Evolutionary conservation across 2,888 invertebrate species (phyloP), one percentile per base, ranked within the genome.

Genomic region (Ethmia dodecea): DNA sequence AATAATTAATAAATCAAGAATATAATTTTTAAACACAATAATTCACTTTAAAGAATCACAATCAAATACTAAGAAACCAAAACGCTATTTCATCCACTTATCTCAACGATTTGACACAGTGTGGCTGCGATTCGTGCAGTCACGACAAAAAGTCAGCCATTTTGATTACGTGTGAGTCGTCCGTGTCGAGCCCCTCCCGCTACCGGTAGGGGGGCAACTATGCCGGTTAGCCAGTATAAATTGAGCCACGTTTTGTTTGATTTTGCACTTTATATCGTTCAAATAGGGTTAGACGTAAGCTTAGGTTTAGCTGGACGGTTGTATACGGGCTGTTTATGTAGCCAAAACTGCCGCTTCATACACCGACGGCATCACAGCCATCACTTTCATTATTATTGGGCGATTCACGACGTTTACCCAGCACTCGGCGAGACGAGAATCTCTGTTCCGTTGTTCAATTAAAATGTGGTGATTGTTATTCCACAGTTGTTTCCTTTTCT

Each of bases 311-410:
- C 20, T 61, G 60, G 70, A 45, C 45, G 47, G 61, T 60, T 59
- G 71, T 78, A 78, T 81, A 86, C 80, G 77, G 81, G 71, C 80
- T 86, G 86, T 86, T 86, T 86, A 86, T 84, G 83, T 86, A 80
- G 84, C 84, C 83, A 70, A 86, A 86, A 86, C 80, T 72, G 84
- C 70, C 83, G 80, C 80, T 86, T 86, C 83, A 86, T 86, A 84
- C 81, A 83, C 79, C 80, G 78, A 74, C 76, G 76, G 76, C 83
- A 76, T 77, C 78, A 73, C 69, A 65, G 71, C 83, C 79, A 80
- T 86, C 86, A 78, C 75, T 81, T 86, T 86, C 86, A 86, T 87
- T 86, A 86, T 87, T 86, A 87, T 87, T 84, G 79, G 83, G 74
- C 86, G 81, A 87, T 87, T 86, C 81, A 76, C 76, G 76, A 71